Evolutionary conservation across 2,797 vertebrate species (phyloP), one percentile per base, ranked within the genome.

Genomic region (Crenuchus spilurus): DNA sequence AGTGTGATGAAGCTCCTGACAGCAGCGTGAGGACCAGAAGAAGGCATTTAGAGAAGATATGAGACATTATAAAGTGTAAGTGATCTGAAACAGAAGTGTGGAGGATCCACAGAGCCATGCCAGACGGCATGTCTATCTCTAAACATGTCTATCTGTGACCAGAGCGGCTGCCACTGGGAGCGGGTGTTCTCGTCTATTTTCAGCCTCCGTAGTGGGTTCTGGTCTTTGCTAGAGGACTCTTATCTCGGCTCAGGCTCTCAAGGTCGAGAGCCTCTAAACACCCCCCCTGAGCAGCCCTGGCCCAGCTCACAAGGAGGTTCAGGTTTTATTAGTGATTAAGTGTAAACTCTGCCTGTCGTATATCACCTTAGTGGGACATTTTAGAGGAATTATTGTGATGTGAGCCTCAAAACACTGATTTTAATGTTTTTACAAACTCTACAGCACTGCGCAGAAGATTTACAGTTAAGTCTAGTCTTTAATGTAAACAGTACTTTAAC

Each of bases 121-220:
- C 74, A 79, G 84, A 76, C 82, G 83, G 63, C 75, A 54, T 68
- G 82, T 71, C 78, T 82, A 70, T 76, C 68, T 76, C 74, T 71
- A 71, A 76, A 76, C 78, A 70, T 70, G 82, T 71, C 76, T 82
- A 73, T 78, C 80, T 78, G 74, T 33, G 48, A 65, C 70, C 24
- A 84, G 84, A 75, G 85, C 86, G 80, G 69, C 42, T 73, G 77
- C 83, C 68, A 82, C 78, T 80, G 78, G 72, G 79, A 78, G 78
- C 61, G 69, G 77, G 76, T 84, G 80, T 85, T 83, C 85, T 86
- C 78, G 71, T 84, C 82, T 88, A 87, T 87, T 87, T 85, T 82
- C 48, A 49, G 82, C 66, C 65, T 52, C 76, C 74, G 74, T 63
- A 66, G 79, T 71, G 62, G 63, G 75, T 71, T 66, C 62, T 77